Conservation (phyloP, 2,113 vertebrate species). For the Glareola pratincola region DNA sequence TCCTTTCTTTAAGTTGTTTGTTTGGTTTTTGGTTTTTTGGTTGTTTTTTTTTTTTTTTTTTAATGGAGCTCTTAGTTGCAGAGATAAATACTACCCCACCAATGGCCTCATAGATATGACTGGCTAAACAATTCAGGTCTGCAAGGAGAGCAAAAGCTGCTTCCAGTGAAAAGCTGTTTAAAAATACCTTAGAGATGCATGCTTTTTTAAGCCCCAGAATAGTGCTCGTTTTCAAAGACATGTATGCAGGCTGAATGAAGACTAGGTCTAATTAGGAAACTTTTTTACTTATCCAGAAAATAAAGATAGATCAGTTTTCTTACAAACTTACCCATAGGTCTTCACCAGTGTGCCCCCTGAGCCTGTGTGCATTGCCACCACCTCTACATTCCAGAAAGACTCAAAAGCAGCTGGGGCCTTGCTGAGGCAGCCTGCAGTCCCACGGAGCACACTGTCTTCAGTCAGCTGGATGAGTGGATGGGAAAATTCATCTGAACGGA, state of each 20-base stretch:
- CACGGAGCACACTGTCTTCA: accelerated
- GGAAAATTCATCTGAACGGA: not conserved
- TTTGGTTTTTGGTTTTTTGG: too few species aligned
- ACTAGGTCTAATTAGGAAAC: not conserved
- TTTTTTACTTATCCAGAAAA: not conserved
- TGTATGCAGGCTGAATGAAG: not conserved
- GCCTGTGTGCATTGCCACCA: not conserved
- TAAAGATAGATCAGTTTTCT: not conserved
- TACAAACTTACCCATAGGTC: not conserved
- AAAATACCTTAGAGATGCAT: not conserved
- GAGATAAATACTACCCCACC: not conserved
- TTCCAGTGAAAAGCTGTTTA: not conserved
- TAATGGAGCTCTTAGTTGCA: not conserved
- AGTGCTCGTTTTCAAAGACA: not conserved
- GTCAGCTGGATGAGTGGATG: not conserved
- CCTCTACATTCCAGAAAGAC: not conserved
- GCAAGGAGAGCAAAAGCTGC: not conserved
- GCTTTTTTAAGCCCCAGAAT: not conserved
- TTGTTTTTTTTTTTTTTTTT: not conserved
- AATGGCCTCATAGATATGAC: not conserved
- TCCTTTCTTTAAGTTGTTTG: not conserved
- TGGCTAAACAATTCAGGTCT: not conserved
- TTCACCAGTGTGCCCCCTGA: not conserved
- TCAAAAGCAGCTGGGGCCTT: not conserved
- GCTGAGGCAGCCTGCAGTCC: not conserved